Evolutionary conservation across 2,113 vertebrate genomes (phyloP), one percentile per base, ranked within the genome.

Genomic region (Erythrocebus patas): DNA sequence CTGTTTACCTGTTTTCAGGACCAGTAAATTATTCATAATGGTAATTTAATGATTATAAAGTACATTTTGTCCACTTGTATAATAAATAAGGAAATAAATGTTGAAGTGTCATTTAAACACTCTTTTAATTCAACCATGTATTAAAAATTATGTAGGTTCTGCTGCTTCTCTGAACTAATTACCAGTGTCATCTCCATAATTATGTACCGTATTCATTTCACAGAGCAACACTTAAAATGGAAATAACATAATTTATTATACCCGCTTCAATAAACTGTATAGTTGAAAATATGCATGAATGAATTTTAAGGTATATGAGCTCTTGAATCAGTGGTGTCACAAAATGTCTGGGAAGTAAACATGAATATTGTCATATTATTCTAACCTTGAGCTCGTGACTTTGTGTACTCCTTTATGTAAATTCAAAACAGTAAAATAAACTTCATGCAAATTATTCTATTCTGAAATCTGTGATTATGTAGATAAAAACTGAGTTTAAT

Each of bases 101-200:
- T 80, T 2, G 20, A 82, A 81, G 20, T 73, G 6, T n/a, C 93
- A 59, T 25, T 93, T 17, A 84, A 96, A 86, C 6, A 81, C n/a
- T 18, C n/a, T 89, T 50, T 50, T 75, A 70, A 70, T 79, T 87
- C 48, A 96, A 95, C 50, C 43, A 83, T 25, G 3, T 93, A 90
- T 95, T 96, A 93, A 97, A 89, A 96, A 95, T 96, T 96, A 85
- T 91, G 83, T 92, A 88, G 38, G 22, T 61, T 93, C n/a, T 91
- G 45, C 55, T 79, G 22, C 66, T 87, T 81, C 25, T 73, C 75
- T 76, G 66, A 96, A 91, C 64, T 98, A 98, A 98, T 98, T 97
- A 94, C 35, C n/a, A 92, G 32, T 85, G 38, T 91, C 64, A 98
- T 98, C 97, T 98, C 88, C 96, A 97, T 98, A 98, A 98, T 96